Conservation (phyloP, 2,113 vertebrate genomes). For the Synodontis membranacea region DNA sequence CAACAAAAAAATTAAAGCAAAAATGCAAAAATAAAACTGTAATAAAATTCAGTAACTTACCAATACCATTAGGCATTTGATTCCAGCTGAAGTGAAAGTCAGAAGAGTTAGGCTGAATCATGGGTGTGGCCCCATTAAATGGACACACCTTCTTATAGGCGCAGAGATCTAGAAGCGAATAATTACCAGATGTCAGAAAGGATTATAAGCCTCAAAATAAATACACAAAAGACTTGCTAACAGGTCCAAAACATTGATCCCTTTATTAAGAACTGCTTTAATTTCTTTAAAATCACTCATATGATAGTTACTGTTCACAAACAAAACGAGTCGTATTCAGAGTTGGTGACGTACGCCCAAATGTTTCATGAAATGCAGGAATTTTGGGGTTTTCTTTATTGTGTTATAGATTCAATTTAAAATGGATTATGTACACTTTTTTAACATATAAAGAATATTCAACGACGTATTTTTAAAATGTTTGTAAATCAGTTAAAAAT, state of each 20-base stretch:
- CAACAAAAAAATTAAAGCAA: background rate
- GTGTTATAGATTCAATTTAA: background rate
- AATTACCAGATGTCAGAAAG: background rate
- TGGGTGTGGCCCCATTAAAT: slow-evolving; percentile 88
- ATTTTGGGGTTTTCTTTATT: background rate
- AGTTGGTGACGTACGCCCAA: background rate
- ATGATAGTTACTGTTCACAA: too few species aligned
- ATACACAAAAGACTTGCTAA: background rate
- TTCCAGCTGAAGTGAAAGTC: slow-evolving; percentile 99
- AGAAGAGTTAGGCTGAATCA: slow-evolving; percentile 89
- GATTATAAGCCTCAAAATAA: background rate
- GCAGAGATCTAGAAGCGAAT: slow-evolving; percentile 77
- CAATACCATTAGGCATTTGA: slow-evolving; percentile 93
- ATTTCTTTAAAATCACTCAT: too few species aligned
- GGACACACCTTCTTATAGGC: slow-evolving; percentile 95
- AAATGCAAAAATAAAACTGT: background rate
- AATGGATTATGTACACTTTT: too few species aligned
- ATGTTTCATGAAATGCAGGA: background rate
- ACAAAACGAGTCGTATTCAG: too few species aligned
- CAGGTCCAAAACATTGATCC: too few species aligned
- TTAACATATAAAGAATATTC: too few species aligned
- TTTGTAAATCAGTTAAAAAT: too few species aligned
- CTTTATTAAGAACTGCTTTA: too few species aligned
- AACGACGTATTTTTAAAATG: too few species aligned
- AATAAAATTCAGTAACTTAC: slow-evolving; percentile 72